Conservation (phyloP, 2,888 invertebrate species). For the Chrysotoxum bicinctum region DNA sequence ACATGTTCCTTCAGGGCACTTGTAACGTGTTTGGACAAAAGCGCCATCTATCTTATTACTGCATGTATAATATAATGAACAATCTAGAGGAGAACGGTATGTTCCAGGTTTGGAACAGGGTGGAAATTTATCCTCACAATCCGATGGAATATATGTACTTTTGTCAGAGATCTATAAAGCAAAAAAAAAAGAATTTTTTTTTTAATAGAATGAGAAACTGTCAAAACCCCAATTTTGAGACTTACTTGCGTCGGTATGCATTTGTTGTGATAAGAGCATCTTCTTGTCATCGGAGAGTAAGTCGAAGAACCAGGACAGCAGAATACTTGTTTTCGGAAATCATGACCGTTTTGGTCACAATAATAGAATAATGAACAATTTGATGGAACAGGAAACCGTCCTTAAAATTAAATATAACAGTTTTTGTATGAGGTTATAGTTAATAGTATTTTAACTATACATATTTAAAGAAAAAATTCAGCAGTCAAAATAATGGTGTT, state of each 20-base stretch:
- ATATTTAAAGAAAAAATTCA: no score
- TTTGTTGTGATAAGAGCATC: conserved; percentile 77
- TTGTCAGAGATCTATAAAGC: conserved; percentile 76
- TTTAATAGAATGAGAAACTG: no score
- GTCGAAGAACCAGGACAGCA: conserved; percentile 78
- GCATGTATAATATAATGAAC: conserved; percentile 81
- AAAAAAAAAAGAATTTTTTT: neutral
- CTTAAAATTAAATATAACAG: conserved; percentile 46
- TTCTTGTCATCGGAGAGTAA: conserved; percentile 77
- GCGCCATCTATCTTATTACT: conserved; percentile 77
- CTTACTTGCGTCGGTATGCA: conserved; percentile 76
- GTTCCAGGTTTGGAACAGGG: conserved; percentile 79
- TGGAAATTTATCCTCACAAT: conserved; percentile 79
- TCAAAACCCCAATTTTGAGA: neutral
- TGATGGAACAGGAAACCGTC: conserved; percentile 80
- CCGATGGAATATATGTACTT: conserved; percentile 76
- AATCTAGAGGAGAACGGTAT: conserved; percentile 80
- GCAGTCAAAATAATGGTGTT: no score
- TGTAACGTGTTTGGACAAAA: conserved; percentile 80
- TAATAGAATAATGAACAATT: conserved; percentile 79
- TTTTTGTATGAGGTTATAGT: no score
- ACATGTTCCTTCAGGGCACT: conserved; percentile 77
- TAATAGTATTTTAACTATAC: no score
- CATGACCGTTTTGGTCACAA: conserved; percentile 77
- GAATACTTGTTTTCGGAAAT: conserved; percentile 76